Evolutionary conservation across 2,113 vertebrate species (phyloP), one percentile per base, ranked within the genome.

Genomic region (Albula goreensis): DNA sequence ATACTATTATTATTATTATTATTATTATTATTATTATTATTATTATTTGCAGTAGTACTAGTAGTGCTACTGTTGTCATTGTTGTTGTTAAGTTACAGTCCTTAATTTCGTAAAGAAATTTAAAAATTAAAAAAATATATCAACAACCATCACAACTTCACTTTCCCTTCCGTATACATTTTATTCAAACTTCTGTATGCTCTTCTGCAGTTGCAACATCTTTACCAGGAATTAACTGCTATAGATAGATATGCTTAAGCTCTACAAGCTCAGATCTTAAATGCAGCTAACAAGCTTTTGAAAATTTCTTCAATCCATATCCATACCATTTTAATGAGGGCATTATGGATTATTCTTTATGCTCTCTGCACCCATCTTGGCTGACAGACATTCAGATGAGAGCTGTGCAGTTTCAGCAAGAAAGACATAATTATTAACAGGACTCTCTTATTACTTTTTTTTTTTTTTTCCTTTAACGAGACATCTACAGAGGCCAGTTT

Each of bases 311-410:
- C 56, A 63, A 52, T 63, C 49, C 56, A 60, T 22, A 74, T 74
- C n/a, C 10, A 1, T n/a, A 74, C 70, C 22, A 31, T 22, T 74
- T 74, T 74, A 74, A 74, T 74, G n/a, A 25, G 70, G 70, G 19
- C 22, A 74, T 31, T 74, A 10, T 10, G 7, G n/a, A 10, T 74
- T 74, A 74, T 74, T 25, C n/a, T 74, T 19, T 74, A 11, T 74
- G n/a, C 53, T 50, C 8, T 63, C 13, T 63, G 56, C 56, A 63
- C 25, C 53, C 82, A 63, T 83, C 41, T 63, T 56, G 70, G 25
- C 74, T 84, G 22, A 52, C 13, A 78, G 50, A 78, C 22, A 84
- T 84, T 84, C n/a, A 84, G 70, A 63, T 49, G 52, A 25, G 19
- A 50, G 10, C 50, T 31, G 11, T 25, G 50, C 22, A 77, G 66